Evolutionary conservation across 2,797 vertebrate species (phyloP), one percentile per base, ranked within the genome.

Genomic region (Lindbergichthys nudifrons): DNA sequence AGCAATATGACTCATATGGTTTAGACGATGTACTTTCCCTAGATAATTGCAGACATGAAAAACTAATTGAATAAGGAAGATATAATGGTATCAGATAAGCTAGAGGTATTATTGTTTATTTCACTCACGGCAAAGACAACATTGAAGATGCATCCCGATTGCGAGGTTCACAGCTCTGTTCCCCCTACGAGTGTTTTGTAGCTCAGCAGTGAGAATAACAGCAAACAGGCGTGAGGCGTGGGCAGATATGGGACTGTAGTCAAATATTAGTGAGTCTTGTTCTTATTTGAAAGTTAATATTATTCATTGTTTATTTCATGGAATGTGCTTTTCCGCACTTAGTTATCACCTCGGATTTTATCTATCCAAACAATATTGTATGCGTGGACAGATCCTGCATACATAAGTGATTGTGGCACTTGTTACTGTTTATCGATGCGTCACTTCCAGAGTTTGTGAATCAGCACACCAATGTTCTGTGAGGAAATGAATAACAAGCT

Each of bases 221-320:
- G 45, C 12, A 51, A 48, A 58, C 39, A 46, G 53, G 36, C 3
- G 14, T 70, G 61, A 73, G 36, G 36, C 1, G 45, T 79, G 54
- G 58, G 54, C 18, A 32, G 66, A 71, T 42, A 58, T 48, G 39
- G 41, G 36, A 53, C 56, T 43, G 10, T 16, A 41, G n/a, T 54
- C 10, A 56, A 46, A 64, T 79, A 42, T 70, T 42, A 52, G 26
- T 4, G 36, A 48, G 50, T 15, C 50, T 65, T 19, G 10, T 43
- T 50, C 60, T 42, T 64, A 45, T 56, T 8, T 52, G 21, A 15
- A 42, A 23, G 10, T 41, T 48, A 36, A 47, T 53, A 19, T 47
- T 41, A 66, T 50, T 68, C 18, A 56, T 64, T 65, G 30, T 54
- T 64, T 60, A 67, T 69, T 32, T 41, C 1, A 2, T 56, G n/a